Conservation (phyloP, 53 echinoderm and acorn worm genomes). For the Henricia sp. region DNA sequence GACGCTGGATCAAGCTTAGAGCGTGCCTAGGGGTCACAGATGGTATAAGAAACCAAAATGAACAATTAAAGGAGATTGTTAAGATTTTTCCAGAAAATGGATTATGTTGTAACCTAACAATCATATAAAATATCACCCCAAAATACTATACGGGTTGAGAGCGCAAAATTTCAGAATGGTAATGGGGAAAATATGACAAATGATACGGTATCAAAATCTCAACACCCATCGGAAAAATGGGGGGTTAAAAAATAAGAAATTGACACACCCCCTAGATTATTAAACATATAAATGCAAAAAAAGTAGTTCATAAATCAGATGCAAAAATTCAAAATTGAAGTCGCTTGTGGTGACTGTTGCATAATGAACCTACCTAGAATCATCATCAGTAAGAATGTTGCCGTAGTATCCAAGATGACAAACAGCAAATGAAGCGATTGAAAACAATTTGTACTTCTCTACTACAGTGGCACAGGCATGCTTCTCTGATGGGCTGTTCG, state of each 20-base stretch:
- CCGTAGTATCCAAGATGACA: constrained; percentile 52
- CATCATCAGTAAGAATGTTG: constrained; percentile 55
- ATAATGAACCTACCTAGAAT: constrained; percentile 29
- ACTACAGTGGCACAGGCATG: constrained; percentile 12
- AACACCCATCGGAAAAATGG: too few species aligned
- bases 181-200: too few species aligned
- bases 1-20: constrained; percentile 63
- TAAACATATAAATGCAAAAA: not conserved
- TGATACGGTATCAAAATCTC: too few species aligned
- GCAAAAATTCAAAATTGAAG: too few species aligned
- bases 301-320: not conserved
- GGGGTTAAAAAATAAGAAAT: not conserved
- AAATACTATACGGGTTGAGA: too few species aligned
- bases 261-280: not conserved
- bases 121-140: too few species aligned
- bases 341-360: not conserved
- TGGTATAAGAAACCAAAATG: too few species aligned
- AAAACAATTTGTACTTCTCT: constrained; percentile 62
- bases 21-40: constrained; percentile 66
- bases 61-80: too few species aligned
- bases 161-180: too few species aligned
- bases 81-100: too few species aligned
- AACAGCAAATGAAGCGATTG: constrained; percentile 53
- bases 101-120: too few species aligned
- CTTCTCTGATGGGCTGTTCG: constrained; percentile 8